phyloP scores from a whole-genome alignment of 2,797 vertebrate species.

The Scolopax rusticola region DNA sequence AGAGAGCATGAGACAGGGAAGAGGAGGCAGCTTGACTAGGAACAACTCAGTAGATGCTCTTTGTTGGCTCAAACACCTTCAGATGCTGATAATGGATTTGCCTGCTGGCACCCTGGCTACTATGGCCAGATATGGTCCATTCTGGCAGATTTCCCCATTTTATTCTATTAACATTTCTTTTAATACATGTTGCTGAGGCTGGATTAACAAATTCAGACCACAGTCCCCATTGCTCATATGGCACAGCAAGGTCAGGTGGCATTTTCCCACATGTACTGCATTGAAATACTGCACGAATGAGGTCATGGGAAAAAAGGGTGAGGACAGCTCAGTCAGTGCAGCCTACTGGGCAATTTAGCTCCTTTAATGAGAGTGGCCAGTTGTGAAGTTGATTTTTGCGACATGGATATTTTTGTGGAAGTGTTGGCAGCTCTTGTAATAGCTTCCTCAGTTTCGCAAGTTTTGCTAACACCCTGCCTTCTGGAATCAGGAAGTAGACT shows the following conservation, averaged over 20 bases:
- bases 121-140: neutral
- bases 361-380: neutral
- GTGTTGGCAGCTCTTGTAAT: conserved; percentile 17
- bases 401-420: conserved; percentile 1
- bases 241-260: neutral
- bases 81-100: neutral
- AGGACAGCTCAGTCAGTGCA: neutral
- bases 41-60: neutral
- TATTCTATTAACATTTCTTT: conserved; percentile 21
- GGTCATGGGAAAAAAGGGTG: neutral
- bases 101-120: neutral
- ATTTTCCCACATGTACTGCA: neutral
- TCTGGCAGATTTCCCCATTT: neutral
- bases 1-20: neutral
- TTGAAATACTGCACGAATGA: neutral
- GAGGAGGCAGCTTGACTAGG: neutral
- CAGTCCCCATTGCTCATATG: neutral
- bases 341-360: neutral
- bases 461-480: conserved; percentile 6
- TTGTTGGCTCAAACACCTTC: neutral
- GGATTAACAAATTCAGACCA: neutral
- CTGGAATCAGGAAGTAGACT: conserved; percentile 30
- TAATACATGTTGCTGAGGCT: neutral
- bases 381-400: neutral
- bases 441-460: conserved; percentile 48